These are phyloP conservation scores for Aramus guarauna DNA, from an alignment of 2,113 vertebrate species.

Conservation along the genomic window DNA sequence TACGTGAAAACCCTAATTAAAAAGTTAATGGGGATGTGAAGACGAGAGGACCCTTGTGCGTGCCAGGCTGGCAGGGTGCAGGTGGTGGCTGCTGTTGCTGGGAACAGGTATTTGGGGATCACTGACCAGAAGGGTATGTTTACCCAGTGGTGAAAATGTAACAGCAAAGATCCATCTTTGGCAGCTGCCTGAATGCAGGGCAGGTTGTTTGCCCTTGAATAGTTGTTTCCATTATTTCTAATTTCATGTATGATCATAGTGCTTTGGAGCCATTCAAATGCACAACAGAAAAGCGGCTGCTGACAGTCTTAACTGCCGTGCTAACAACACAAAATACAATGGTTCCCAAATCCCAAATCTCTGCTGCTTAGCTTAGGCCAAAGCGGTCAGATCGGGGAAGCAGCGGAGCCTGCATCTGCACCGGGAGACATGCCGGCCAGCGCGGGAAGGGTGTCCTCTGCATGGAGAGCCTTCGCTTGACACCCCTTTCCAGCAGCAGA, in stretches of 20 bases:
- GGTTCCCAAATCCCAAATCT: background rate
- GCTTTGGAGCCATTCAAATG: background rate
- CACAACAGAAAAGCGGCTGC: background rate
- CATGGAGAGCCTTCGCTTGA: background rate
- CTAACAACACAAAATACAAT: accelerated
- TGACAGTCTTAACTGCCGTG: background rate
- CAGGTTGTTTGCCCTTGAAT: background rate
- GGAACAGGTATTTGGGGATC: background rate
- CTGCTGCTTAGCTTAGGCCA: background rate
- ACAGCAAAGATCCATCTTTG: background rate
- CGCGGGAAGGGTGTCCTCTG: background rate
- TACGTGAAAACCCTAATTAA: background rate
- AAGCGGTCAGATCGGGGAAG: background rate
- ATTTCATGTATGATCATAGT: background rate
- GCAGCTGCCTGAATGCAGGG: background rate
- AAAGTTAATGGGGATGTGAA: background rate
- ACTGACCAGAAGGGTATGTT: conserved; percentile 20
- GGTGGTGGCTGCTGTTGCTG: background rate
- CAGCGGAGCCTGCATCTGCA: background rate
- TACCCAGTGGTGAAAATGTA: conserved; percentile 13
- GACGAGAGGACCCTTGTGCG: accelerated
- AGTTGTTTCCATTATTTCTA: background rate
- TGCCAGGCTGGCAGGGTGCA: background rate
- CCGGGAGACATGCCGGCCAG: accelerated
- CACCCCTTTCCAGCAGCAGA: background rate